Percentiles rank a stretch among this genome's conserved stretches.
Conservation (phyloP, 2,113 vertebrate species). For the Ceyx margarethae region DNA sequence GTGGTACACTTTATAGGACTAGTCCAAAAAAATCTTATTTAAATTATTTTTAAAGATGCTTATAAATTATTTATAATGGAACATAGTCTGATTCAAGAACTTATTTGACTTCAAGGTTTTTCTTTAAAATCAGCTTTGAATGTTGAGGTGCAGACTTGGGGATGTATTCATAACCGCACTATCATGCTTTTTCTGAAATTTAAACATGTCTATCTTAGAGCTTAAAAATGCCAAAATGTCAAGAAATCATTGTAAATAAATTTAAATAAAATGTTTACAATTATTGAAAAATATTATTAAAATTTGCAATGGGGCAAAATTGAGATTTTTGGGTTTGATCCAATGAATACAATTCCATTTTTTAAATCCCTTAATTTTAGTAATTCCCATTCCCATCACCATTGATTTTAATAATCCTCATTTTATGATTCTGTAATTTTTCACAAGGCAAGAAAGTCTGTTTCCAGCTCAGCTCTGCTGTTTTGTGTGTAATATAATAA, state of each 20-base stretch:
- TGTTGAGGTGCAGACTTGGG: background rate
- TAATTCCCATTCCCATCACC: too few species aligned
- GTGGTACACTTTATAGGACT: background rate
- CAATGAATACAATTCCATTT: background rate
- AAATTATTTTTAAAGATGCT: background rate
- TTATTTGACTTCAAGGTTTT: background rate
- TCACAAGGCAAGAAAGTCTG: background rate
- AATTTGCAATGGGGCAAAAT: background rate
- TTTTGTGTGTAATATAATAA: background rate
- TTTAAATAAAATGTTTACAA: background rate
- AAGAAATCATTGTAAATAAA: background rate
- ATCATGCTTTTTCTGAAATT: background rate
- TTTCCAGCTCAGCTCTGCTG: background rate
- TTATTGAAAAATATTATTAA: background rate
- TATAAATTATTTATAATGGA: background rate
- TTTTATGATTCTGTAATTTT: background rate
- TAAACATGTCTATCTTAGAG: background rate
- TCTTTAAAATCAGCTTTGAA: background rate
- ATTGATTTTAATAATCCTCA: too few species aligned
- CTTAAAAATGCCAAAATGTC: background rate
- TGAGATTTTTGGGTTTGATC: background rate
- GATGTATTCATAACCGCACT: background rate
- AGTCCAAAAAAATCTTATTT: background rate
- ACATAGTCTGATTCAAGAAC: background rate
- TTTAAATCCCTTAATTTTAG: background rate